Evolutionary conservation across 2,888 invertebrate genomes (phyloP).

Genomic region (Heteropelma amictum): DNA sequence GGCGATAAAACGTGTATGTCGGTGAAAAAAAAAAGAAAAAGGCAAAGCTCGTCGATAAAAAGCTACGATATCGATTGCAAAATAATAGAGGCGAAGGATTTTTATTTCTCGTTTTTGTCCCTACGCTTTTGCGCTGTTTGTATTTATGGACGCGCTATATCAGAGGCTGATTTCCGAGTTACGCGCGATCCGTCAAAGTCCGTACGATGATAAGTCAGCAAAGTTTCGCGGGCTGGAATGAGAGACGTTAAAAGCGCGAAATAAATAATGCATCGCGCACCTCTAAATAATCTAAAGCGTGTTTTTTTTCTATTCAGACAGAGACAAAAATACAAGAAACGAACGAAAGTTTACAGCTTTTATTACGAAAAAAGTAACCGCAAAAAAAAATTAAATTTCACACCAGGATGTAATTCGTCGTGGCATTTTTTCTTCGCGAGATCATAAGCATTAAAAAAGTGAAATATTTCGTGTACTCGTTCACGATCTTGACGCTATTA

Average conservation of each 20-base stretch:
- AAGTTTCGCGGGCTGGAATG: background rate
- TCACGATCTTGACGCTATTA: too few relatives aligned
- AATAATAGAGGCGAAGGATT: constrained; percentile 19
- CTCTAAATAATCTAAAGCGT: background rate
- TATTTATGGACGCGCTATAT: background rate
- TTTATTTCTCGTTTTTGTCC: constrained; percentile 32
- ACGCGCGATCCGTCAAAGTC: background rate
- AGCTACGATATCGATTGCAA: constrained; percentile 26
- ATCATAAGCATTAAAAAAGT: too few relatives aligned
- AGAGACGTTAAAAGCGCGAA: background rate
- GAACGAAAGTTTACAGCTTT: too few relatives aligned
- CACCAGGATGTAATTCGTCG: too few relatives aligned
- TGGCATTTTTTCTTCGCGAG: too few relatives aligned
- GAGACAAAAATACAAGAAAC: too few relatives aligned
- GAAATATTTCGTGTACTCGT: too few relatives aligned
- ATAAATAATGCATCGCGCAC: background rate
- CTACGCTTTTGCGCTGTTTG: background rate
- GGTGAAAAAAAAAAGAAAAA: background rate
- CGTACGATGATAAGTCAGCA: too few relatives aligned
- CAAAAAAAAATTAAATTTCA: too few relatives aligned
- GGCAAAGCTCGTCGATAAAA: background rate
- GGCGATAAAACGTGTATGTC: background rate
- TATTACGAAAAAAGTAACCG: too few relatives aligned
- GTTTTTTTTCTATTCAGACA: background rate
- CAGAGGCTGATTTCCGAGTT: background rate